phyloP scores from a whole-genome alignment of 1,140 invertebrate genomes.

The Heliconius hermathena region DNA sequence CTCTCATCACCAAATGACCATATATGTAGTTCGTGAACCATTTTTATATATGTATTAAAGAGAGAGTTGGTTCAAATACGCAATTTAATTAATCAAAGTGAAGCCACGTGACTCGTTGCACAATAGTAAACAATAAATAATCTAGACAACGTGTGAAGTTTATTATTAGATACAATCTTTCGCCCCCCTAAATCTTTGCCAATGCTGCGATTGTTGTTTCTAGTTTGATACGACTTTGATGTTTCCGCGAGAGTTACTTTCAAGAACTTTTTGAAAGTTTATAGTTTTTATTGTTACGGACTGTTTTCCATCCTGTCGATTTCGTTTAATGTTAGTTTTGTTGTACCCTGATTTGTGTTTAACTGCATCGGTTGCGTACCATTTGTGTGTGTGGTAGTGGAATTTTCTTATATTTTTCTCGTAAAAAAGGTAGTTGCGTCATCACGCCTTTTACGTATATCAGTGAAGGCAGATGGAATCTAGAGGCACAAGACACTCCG shows the following conservation, averaged over 20 bases:
- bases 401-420: neutral
- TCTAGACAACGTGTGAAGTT: slow-evolving; percentile 11
- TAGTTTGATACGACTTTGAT: slow-evolving; percentile 26
- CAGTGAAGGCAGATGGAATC: neutral
- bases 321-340: slow-evolving; percentile 9
- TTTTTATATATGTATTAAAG: neutral
- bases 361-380: neutral
- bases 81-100: neutral
- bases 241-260: slow-evolving; percentile 12
- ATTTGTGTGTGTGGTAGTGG: neutral
- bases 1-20: too few relatives aligned
- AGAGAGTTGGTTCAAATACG: neutral
- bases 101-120: neutral
- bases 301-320: neutral
- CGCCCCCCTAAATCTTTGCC: neutral
- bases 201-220: slow-evolving; percentile 23
- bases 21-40: neutral
- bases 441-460: neutral
- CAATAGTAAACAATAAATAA: neutral
- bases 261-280: slow-evolving; percentile 3
- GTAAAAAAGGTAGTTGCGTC: neutral
- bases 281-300: slow-evolving; percentile 9
- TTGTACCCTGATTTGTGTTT: neutral
- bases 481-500: neutral
- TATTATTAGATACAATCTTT: slow-evolving; percentile 18